phyloP scores from a whole-genome alignment of 2,797 vertebrate genomes.

The Benthosema pterotum region DNA sequence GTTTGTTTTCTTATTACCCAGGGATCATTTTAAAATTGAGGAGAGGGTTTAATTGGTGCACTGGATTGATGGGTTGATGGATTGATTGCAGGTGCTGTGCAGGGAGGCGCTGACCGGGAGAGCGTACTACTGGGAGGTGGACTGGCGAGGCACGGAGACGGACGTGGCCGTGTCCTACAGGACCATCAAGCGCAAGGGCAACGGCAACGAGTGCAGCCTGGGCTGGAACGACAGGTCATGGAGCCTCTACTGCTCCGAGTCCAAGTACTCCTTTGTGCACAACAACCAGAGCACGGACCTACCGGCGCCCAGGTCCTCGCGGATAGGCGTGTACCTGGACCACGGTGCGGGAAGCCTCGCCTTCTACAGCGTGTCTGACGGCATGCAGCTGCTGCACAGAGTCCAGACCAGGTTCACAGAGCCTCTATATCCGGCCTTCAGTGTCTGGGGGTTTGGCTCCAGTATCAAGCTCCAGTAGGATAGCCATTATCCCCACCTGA shows the following conservation, averaged over 20 bases:
- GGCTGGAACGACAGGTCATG: constrained; percentile 84
- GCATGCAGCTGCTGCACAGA: constrained; percentile 79
- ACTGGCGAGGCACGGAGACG: constrained; percentile 78
- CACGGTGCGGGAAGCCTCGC: constrained; percentile 70
- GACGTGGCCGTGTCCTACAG: constrained; percentile 77
- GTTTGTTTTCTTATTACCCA: too few species aligned
- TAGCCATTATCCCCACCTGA: too few species aligned
- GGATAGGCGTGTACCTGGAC: constrained; percentile 81
- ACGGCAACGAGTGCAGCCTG: constrained; percentile 76
- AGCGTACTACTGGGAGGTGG: constrained; percentile 83
- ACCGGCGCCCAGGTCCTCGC: constrained; percentile 59
- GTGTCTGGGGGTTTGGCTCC: constrained; percentile 81
- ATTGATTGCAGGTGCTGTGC: constrained; percentile 69
- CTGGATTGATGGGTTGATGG: too few species aligned
- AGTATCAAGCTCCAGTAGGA: constrained; percentile 63
- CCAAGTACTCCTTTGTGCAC: constrained; percentile 80
- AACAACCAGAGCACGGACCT: constrained; percentile 75
- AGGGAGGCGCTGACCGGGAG: constrained; percentile 67
- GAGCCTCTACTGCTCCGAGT: constrained; percentile 83
- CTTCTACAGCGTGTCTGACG: constrained; percentile 79
- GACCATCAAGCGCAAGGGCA: constrained; percentile 77
- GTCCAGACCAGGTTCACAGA: constrained; percentile 77
- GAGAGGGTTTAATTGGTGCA: too few species aligned
- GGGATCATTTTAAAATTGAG: too few species aligned
- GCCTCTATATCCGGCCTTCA: constrained; percentile 82